These are phyloP conservation scores for Orycteropus afer DNA, from an alignment of 2,113 vertebrate species.

Conservation along the genomic window DNA sequence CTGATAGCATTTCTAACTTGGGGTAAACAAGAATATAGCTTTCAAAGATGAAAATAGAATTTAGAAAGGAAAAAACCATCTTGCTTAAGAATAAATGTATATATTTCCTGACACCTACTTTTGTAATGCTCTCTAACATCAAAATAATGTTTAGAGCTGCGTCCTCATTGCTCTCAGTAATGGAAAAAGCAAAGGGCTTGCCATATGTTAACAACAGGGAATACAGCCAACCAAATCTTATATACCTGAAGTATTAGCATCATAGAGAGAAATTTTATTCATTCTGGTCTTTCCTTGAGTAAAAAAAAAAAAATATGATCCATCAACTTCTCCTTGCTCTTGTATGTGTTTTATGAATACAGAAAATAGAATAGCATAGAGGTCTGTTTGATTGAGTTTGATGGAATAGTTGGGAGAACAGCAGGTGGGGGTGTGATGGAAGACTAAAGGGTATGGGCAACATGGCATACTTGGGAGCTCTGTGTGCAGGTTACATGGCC, in stretches of 20 bases:
- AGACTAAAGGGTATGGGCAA: background rate
- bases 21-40: background rate
- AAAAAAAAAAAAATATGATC: constrained; percentile 15
- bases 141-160: constrained; percentile 10
- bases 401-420: background rate
- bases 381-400: background rate
- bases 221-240: constrained; percentile 8
- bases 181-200: constrained; percentile 15
- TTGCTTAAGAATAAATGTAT: constrained; percentile 19
- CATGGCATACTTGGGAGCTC: too few relatives aligned
- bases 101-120: constrained; percentile 8
- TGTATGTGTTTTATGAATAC: constrained; percentile 32
- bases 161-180: background rate
- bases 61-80: background rate
- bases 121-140: background rate
- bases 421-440: background rate
- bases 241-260: constrained; percentile 53
- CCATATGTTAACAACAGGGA: constrained; percentile 18
- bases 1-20: background rate
- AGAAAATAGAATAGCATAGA: background rate
- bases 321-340: constrained; percentile 49
- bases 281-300: constrained; percentile 17
- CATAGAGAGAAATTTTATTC: constrained; percentile 37
- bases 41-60: constrained; percentile 1
- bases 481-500: background rate